A percentile compares a stretch with the other conserved stretches of the same genome.
Evolutionary conservation across 2,888 invertebrate genomes (phyloP).

Genomic region (Ceraclea dissimilis): DNA sequence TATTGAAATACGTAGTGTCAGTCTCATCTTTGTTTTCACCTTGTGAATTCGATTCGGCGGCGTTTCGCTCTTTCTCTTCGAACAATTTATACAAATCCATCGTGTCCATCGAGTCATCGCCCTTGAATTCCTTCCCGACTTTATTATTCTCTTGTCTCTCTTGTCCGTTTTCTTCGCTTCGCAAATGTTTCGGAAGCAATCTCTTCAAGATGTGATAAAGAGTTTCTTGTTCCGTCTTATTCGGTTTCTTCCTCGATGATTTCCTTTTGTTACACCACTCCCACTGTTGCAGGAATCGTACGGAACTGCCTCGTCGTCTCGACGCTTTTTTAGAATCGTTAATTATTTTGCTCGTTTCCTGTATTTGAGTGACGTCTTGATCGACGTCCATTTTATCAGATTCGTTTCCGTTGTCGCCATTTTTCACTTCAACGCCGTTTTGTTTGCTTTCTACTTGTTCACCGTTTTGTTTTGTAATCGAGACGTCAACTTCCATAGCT

Average conservation of each 20-base stretch:
- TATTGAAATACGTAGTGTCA: conserved; percentile 51
- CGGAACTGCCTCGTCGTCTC: conserved; percentile 62
- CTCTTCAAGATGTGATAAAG: conserved; percentile 60
- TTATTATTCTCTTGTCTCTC: conserved; percentile 34
- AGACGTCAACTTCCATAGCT: conserved; percentile 16
- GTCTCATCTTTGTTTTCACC: not conserved
- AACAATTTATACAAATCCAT: conserved; percentile 56
- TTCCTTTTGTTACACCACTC: conserved; percentile 64
- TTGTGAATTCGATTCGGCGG: conserved; percentile 19
- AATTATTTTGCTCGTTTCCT: conserved; percentile 10
- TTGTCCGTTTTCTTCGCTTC: conserved; percentile 35
- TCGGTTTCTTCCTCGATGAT: conserved; percentile 45
- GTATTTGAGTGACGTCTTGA: not conserved
- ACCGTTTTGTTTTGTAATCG: conserved; percentile 24
- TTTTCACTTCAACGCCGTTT: conserved; percentile 30
- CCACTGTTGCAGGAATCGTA: conserved; percentile 68
- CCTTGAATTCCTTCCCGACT: conserved; percentile 35
- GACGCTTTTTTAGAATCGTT: conserved; percentile 36
- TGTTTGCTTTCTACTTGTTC: conserved; percentile 32
- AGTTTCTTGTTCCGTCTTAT: conserved; percentile 54
- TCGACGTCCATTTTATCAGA: conserved; percentile 25
- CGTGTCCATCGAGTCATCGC: conserved; percentile 54
- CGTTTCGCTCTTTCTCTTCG: conserved; percentile 40
- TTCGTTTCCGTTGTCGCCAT: conserved; percentile 13
- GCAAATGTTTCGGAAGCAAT: conserved; percentile 55